Evolutionary conservation across 2,888 invertebrate species (phyloP), one percentile per base, ranked within the genome.

Genomic region (Leptinotarsa juncta): DNA sequence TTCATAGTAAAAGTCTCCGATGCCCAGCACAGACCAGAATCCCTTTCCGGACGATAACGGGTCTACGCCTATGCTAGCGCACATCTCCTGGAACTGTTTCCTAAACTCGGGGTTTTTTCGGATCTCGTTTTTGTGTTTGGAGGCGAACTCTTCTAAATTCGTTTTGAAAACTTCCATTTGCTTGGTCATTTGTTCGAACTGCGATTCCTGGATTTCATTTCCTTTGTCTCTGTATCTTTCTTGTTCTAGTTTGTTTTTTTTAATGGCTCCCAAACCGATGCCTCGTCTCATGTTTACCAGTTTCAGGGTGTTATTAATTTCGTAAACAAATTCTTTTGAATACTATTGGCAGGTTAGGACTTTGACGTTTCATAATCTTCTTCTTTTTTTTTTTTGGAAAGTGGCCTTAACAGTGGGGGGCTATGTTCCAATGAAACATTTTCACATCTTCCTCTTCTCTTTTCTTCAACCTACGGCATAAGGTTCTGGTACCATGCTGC

Each of bases 1-100:
- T 88, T 99, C 99, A 85, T 99, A 99, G 87, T 99, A 99, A 87
- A 99, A 99, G 86, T 99, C 99, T 50, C 99, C 99, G 83, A 99
- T 97, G n/a, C 99, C 94, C 79, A 99, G 90, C 77, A 99, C 96
- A 97, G 97, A 99, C 99, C 99, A 84, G 73, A 99, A 99, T 0
- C 99, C 96, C 89, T 97, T 97, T 70, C 95, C 95, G 1, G 97
- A 97, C 0, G 99, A 97, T 69, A 99, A 88, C 0, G 99, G 99
- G 88, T 99, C 99, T 0, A 99, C 99, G 0, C 98, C 99, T 77
- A 99, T 98, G 1, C 97, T 95, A 0, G 99, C 96, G 88, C 99
- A 99, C 99, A 99, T 99, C 77, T 84, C 88, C 75, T 98, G 98
- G 86, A 99, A 99, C 88, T 99, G 98, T 71, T 95, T 91, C 51